Percentiles rank a stretch among this genome's conserved stretches.
phyloP scores from a whole-genome alignment of 2,113 vertebrate genomes.

The zebrafish (Danio rerio) region GRCz12tu NC_133196.1:602001-602500 shows the following conservation, averaged over 20 bases:
- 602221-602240: constrained; percentile 62
- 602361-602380: no score
- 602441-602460: no score
- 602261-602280: constrained; percentile 76
- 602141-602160: constrained; percentile 94
- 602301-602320: constrained; percentile 1
- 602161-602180: constrained; percentile 87
- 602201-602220: constrained; percentile 43
- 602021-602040: not conserved
- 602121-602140: constrained; percentile 92
- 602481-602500: no score
- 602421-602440: no score
- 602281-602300: constrained; percentile 58
- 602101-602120: constrained; percentile 86
- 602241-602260: constrained; percentile 77
- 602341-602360: constrained; percentile 1
- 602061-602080: constrained; percentile 40
- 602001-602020: not conserved
- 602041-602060: not conserved
- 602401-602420: no score
- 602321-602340: constrained; percentile 44
- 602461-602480: no score
- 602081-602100: constrained; percentile 35
- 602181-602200: constrained; percentile 4
- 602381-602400: no score